Conservation (phyloP, 2,888 invertebrate genomes). For the Orthosia gothica region DNA sequence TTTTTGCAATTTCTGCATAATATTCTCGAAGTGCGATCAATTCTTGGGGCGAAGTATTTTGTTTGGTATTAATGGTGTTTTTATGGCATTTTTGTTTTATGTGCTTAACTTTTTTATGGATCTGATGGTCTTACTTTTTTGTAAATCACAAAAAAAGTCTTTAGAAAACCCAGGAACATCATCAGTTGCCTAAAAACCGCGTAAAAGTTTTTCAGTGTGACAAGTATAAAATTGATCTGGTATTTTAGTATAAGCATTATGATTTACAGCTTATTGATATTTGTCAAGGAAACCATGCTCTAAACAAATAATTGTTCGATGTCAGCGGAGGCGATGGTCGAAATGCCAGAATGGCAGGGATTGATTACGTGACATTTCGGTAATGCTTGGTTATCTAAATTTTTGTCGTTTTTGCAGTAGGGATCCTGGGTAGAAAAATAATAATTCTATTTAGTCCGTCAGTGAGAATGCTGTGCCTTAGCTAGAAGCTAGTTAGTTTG, state of each 20-base stretch:
- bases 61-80: slow-evolving; percentile 6
- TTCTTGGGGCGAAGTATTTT: slow-evolving; percentile 28
- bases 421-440: no score
- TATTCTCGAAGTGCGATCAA: slow-evolving; percentile 20
- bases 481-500: no score
- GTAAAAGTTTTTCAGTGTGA: background rate
- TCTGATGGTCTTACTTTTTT: background rate
- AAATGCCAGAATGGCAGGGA: no score
- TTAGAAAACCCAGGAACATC: background rate
- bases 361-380: no score
- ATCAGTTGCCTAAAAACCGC: background rate
- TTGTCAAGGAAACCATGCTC: no score
- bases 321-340: no score
- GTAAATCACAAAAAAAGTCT: background rate
- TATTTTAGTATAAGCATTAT: background rate
- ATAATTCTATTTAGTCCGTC: no score
- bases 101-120: background rate
- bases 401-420: no score
- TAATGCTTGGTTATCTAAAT: no score
- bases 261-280: no score
- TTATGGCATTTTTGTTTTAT: background rate
- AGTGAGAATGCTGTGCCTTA: no score
- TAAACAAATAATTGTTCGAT: no score
- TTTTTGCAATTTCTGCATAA: slow-evolving; percentile 58
- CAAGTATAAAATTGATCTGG: background rate